A percentile compares a stretch with the other conserved stretches of the same genome.
phyloP scores from a whole-genome alignment of 2,113 vertebrate species.

The Triplophysa rosa region DNA sequence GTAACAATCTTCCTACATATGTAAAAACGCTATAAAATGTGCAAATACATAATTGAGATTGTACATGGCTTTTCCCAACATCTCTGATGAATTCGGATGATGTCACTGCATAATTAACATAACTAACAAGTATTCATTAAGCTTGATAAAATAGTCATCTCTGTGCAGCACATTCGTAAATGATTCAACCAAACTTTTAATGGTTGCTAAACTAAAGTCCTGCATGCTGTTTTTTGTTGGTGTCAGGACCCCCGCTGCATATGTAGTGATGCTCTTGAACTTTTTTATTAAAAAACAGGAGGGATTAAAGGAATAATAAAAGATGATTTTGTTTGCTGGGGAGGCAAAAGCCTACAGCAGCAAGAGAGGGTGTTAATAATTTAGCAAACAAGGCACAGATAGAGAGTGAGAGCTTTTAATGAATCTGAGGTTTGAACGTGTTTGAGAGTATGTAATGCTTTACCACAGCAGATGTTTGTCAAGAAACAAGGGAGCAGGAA shows the following conservation, averaged over 20 bases:
- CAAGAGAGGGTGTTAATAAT: slow-evolving; percentile 20
- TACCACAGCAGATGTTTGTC: slow-evolving; percentile 30
- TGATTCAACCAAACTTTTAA: slow-evolving; percentile 17
- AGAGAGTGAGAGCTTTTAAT: slow-evolving; percentile 4
- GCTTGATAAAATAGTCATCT: background rate
- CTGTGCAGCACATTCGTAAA: background rate
- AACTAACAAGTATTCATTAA: background rate
- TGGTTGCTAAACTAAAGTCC: background rate
- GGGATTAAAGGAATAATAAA: slow-evolving; percentile 37
- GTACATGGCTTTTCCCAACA: background rate
- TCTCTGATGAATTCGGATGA: background rate
- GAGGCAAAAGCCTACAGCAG: slow-evolving; percentile 22
- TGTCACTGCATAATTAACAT: background rate
- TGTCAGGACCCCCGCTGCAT: background rate
- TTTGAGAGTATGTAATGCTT: background rate
- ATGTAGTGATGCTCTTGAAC: background rate
- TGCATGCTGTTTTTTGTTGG: background rate
- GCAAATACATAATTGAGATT: slow-evolving; percentile 1
- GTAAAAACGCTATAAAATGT: background rate
- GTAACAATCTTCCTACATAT: background rate
- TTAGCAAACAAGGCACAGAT: slow-evolving; percentile 18
- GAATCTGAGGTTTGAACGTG: slow-evolving; percentile 6
- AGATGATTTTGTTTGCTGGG: slow-evolving; percentile 16
- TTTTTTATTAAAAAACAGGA: slow-evolving; percentile 15
- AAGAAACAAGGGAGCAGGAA: slow-evolving; percentile 3